These are phyloP conservation scores for Drosophila buzzatii DNA, from an alignment of 2,888 invertebrate species.

Conservation along the genomic window DNA sequence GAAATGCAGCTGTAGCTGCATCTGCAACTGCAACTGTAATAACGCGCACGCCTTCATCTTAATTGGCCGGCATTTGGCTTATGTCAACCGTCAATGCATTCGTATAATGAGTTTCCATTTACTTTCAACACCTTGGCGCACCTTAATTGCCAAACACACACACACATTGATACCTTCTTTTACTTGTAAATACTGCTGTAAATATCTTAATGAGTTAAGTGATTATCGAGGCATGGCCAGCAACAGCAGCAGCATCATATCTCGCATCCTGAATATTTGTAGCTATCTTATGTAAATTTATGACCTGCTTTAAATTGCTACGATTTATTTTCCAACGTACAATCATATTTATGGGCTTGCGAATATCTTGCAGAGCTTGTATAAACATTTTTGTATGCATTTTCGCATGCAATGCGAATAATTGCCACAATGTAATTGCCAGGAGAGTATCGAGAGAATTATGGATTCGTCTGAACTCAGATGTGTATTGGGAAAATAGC, in stretches of 20 bases:
- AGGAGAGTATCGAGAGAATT: slow-evolving; percentile 15
- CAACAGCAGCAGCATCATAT: slow-evolving; percentile 15
- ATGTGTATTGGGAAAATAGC: slow-evolving; percentile 1
- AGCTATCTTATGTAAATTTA: slow-evolving; percentile 37
- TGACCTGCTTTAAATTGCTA: slow-evolving; percentile 40
- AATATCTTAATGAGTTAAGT: slow-evolving; percentile 72
- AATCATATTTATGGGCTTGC: slow-evolving; percentile 57
- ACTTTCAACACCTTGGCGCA: slow-evolving; percentile 80
- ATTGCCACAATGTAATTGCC: slow-evolving; percentile 15
- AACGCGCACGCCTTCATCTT: slow-evolving; percentile 47
- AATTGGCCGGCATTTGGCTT: slow-evolving; percentile 86
- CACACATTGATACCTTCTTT: slow-evolving; percentile 39
- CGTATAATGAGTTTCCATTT: slow-evolving; percentile 80
- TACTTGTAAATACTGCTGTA: slow-evolving; percentile 37
- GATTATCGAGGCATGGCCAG: slow-evolving; percentile 20
- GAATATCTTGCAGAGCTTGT: slow-evolving; percentile 51
- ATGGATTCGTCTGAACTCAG: slow-evolving; percentile 13
- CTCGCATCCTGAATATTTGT: slow-evolving; percentile 37
- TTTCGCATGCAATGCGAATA: slow-evolving; percentile 38
- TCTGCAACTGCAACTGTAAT: slow-evolving; percentile 39
- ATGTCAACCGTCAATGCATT: slow-evolving; percentile 83
- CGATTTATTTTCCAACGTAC: slow-evolving; percentile 64
- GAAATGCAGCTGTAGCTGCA: slow-evolving; percentile 55
- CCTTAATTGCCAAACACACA: slow-evolving; percentile 64
- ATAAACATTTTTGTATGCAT: slow-evolving; percentile 43